Base-by-base conservation (phyloP, 2,113 vertebrate species). In the Miniopterus natalensis region DNA sequence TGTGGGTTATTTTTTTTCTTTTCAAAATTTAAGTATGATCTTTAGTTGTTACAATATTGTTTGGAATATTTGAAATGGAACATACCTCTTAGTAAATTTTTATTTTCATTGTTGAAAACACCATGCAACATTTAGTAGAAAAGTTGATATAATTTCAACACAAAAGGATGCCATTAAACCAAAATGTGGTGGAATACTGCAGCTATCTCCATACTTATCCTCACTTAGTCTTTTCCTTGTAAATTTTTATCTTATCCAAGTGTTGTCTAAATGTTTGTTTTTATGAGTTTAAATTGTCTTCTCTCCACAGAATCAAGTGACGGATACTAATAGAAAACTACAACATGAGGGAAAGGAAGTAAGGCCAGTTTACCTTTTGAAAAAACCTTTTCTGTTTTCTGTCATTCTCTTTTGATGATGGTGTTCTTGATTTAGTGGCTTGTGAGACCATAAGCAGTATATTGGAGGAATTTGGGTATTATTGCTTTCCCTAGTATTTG, bases 311-410 rank as follows among this genome's bases (percentile, higher is more conserved):
- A 99, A 99, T 97, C 99, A 99, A 98, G 99, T 99, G 98, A 99
- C 98, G 0, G 99, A 99, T 91, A 99, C 99, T 73, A 99, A 99
- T 98, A 49, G 98, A 63, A 99, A 98, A 92, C 99, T 99, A 40
- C 99, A 99, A 97, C 98, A 98, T 0, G 99, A 99, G 21, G 99
- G 99, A 29, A 99, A 99, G 94, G 98, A 99, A 97, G 99, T 99
- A 90, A 98, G 98, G 20, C 90, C 25, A 23, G 21, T 45, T 27
- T 90, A 93, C 5, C 29, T 95, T 94, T 23, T 15, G 68, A 96
- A 93, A 86, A 92, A 87, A 9, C 55, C 20, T 79, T 90, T 90
- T 84, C 31, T 95, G 31, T 97, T 91, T 95, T 68, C 27, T 94
- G 40, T 78, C 36, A 70, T 71, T 97, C 36, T 95, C 36, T 86